These are phyloP conservation scores for Bombycilla garrulus DNA, from an alignment of 2,113 vertebrate genomes.

Conservation along the genomic window DNA sequence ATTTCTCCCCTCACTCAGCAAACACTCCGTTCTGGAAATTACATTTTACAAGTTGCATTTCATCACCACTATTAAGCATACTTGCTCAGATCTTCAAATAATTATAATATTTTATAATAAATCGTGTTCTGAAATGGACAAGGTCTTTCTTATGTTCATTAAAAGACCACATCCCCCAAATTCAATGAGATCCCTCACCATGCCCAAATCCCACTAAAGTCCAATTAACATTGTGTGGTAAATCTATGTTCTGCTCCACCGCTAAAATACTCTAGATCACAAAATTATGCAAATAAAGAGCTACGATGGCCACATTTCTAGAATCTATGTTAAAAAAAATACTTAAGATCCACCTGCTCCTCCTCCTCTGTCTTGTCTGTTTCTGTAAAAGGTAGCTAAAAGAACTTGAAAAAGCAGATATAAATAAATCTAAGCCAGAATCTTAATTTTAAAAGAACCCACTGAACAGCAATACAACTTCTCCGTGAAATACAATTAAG, in stretches of 20 bases:
- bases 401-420: neutral
- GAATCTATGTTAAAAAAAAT: neutral
- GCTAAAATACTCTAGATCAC: neutral
- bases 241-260: neutral
- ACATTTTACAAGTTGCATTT: neutral
- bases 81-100: neutral
- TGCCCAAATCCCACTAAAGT: neutral
- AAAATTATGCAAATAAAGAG: neutral
- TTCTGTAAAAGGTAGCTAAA: neutral
- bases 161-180: neutral
- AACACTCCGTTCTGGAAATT: neutral
- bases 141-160: neutral
- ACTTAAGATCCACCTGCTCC: neutral
- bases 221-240: neutral
- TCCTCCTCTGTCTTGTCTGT: neutral
- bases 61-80: neutral
- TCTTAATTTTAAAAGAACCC: neutral
- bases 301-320: neutral
- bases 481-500: neutral
- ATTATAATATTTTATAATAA: neutral
- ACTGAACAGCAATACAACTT: neutral
- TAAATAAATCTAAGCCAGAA: neutral
- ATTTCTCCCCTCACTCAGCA: neutral
- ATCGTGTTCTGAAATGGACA: neutral
- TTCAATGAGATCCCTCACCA: neutral